Evolutionary conservation across 2,888 invertebrate species (phyloP).

Genomic region (Drosophila mulleri): DNA sequence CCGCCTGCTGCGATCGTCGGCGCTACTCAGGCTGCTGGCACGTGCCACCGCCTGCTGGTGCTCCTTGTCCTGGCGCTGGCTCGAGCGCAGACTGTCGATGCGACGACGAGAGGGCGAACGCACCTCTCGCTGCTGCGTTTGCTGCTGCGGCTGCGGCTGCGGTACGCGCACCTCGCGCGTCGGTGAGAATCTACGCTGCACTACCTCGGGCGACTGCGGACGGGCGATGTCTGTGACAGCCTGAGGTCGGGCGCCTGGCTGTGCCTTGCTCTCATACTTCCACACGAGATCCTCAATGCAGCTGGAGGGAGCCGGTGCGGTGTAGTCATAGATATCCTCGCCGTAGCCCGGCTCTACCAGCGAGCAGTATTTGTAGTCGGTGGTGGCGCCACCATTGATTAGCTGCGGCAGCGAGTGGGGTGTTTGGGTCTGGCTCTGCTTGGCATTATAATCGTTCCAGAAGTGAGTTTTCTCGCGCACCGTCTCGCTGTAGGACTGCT

Average conservation of each 20-base stretch:
- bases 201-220: slow-evolving; percentile 61
- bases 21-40: slow-evolving; percentile 89
- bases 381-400: slow-evolving; percentile 85
- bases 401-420: slow-evolving; percentile 85
- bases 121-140: slow-evolving; percentile 80
- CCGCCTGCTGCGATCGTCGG: slow-evolving; percentile 84
- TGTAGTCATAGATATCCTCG: slow-evolving; percentile 63
- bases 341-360: slow-evolving; percentile 64
- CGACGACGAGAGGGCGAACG: slow-evolving; percentile 89
- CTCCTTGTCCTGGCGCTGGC: slow-evolving; percentile 59
- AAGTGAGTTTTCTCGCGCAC: slow-evolving; percentile 90
- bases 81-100: slow-evolving; percentile 86
- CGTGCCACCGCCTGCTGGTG: slow-evolving; percentile 84
- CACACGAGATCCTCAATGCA: slow-evolving; percentile 84
- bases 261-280: slow-evolving; percentile 80
- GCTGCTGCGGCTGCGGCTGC: slow-evolving; percentile 74
- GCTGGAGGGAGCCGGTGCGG: slow-evolving; percentile 79
- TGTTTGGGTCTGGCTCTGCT: slow-evolving; percentile 85
- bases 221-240: slow-evolving; percentile 60
- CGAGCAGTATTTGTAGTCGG: slow-evolving; percentile 89
- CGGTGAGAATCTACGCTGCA: slow-evolving; percentile 76
- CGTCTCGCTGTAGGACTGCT: slow-evolving; percentile 86
- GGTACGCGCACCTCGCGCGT: slow-evolving; percentile 85
- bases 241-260: background rate
- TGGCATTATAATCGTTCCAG: slow-evolving; percentile 86